phyloP scores from a whole-genome alignment of 2,113 vertebrate species.

The Collichthys lucidus region DNA sequence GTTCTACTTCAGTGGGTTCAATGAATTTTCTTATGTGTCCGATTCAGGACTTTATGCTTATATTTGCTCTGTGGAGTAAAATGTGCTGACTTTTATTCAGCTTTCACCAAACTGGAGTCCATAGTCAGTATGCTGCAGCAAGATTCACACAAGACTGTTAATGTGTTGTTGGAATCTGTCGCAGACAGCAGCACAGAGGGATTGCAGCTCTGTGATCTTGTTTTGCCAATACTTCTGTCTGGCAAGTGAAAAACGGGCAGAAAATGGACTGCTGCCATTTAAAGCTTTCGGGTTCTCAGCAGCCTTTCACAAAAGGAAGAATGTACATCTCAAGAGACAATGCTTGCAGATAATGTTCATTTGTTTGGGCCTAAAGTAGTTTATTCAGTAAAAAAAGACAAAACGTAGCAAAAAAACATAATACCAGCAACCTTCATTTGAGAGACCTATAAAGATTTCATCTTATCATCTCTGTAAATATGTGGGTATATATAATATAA shows the following conservation, averaged over 20 bases:
- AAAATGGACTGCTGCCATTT: neutral
- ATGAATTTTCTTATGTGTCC: neutral
- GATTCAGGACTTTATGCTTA: neutral
- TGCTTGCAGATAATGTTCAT: neutral
- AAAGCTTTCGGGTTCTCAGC: too few species aligned
- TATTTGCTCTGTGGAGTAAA: neutral
- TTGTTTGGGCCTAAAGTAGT: too few species aligned
- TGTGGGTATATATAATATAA: neutral
- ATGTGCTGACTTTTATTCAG: neutral
- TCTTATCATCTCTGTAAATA: neutral
- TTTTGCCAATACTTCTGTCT: neutral
- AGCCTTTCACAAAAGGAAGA: neutral
- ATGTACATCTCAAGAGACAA: too few species aligned
- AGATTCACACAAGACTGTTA: neutral
- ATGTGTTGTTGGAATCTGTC: neutral
- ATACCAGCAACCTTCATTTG: neutral
- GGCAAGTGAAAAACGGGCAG: neutral
- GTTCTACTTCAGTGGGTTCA: neutral
- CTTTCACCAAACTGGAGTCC: neutral
- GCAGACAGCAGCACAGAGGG: neutral
- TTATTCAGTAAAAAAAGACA: too few species aligned
- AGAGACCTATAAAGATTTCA: neutral
- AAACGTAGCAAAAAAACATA: neutral
- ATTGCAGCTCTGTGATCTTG: neutral
- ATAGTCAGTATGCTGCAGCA: neutral